Evolutionary conservation across 1,140 invertebrate species (phyloP).

Genomic region (Diachasma alloeum): DNA sequence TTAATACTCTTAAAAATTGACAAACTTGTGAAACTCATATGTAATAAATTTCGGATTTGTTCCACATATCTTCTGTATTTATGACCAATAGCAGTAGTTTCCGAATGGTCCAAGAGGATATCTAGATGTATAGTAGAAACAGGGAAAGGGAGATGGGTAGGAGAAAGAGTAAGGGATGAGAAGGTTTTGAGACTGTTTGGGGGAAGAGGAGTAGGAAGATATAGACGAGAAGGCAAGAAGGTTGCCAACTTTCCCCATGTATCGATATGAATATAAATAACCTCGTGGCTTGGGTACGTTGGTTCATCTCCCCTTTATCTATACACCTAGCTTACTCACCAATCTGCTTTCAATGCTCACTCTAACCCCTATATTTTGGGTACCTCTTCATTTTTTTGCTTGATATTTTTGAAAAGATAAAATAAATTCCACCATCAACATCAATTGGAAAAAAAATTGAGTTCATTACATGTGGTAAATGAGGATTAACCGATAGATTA

Average conservation of each 20-base stretch:
- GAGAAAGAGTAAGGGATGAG: not conserved
- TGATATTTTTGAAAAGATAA: too few relatives aligned
- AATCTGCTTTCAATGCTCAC: too few relatives aligned
- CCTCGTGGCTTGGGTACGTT: not conserved
- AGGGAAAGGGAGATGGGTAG: not conserved
- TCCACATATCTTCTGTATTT: constrained; percentile 50
- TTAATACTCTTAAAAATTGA: constrained; percentile 43
- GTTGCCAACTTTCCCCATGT: constrained; percentile 49
- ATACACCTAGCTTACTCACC: too few relatives aligned
- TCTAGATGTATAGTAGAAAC: not conserved
- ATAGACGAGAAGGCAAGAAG: constrained; percentile 30
- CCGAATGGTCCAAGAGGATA: not conserved
- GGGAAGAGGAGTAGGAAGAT: not conserved
- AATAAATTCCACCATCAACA: too few relatives aligned
- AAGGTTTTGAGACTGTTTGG: not conserved
- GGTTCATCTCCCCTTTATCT: too few relatives aligned
- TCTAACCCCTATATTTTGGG: too few relatives aligned
- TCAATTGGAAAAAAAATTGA: too few relatives aligned
- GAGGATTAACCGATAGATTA: too few relatives aligned
- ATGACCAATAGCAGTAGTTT: constrained; percentile 33
- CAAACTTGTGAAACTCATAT: constrained; percentile 62
- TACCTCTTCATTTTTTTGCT: too few relatives aligned
- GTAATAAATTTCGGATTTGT: constrained; percentile 54
- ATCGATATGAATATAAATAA: constrained; percentile 55
- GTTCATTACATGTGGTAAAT: too few relatives aligned